Conservation (phyloP, 2,113 vertebrate species). For the Donacobius atricapilla region DNA sequence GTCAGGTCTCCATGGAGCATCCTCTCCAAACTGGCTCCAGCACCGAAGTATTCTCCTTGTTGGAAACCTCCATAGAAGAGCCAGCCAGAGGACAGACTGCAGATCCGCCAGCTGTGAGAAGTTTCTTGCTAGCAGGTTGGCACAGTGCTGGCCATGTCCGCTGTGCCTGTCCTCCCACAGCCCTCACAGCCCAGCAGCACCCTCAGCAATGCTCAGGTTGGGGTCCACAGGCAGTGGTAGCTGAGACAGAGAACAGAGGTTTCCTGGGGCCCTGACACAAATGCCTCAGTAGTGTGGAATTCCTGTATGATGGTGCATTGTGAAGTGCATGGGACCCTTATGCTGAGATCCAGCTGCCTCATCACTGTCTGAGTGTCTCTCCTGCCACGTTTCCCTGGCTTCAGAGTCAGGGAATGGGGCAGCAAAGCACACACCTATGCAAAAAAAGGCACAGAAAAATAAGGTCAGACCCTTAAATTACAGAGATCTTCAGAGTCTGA, state of each 20-base stretch:
- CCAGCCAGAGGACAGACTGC: background rate
- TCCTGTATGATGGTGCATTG: background rate
- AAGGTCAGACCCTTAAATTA: background rate
- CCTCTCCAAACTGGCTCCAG: background rate
- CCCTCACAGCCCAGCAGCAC: background rate
- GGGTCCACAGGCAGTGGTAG: background rate
- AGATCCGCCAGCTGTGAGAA: background rate
- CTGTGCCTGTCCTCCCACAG: background rate
- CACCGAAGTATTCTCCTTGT: rapidly evolving
- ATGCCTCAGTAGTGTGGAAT: background rate
- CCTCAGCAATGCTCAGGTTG: rapidly evolving
- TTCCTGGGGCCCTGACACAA: background rate
- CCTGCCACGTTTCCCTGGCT: background rate
- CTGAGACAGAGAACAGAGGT: background rate
- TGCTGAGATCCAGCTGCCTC: background rate
- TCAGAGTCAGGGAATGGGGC: background rate
- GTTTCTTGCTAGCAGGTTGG: background rate
- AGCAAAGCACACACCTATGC: background rate
- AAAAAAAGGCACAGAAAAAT: background rate
- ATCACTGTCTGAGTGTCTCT: rapidly evolving
- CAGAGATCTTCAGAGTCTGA: background rate
- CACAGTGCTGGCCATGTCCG: rapidly evolving
- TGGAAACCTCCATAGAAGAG: background rate
- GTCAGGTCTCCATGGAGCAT: background rate
- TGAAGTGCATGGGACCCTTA: rapidly evolving